These are phyloP conservation scores for Dasyurus viverrinus DNA, from an alignment of 2,113 vertebrate species.

Conservation along the genomic window DNA sequence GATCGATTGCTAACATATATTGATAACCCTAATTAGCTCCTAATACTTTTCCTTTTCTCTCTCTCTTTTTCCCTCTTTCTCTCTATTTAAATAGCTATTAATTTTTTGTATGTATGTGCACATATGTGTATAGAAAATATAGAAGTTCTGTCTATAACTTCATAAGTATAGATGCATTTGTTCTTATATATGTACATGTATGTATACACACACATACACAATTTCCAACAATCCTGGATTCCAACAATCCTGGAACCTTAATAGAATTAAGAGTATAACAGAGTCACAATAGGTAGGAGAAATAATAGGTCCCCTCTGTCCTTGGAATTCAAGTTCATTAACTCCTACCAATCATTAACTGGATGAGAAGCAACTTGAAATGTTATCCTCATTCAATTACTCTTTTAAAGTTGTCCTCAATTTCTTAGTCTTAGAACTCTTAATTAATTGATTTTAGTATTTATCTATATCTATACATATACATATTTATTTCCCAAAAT, in stretches of 20 bases:
- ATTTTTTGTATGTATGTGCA: not conserved
- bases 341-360: conserved; percentile 1
- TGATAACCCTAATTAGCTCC: not conserved
- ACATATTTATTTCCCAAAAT: not conserved
- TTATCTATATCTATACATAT: not conserved
- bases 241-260: not conserved
- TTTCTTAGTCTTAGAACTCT: conserved; percentile 42
- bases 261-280: not conserved
- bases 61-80: no score
- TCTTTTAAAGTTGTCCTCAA: not conserved
- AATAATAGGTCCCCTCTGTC: not conserved
- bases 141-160: no score
- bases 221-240: not conserved
- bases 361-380: conserved; percentile 31
- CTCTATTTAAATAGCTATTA: no score
- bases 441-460: not conserved
- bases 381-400: not conserved
- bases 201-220: not conserved
- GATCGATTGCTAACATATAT: not conserved
- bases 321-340: not conserved
- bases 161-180: no score
- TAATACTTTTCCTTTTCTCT: not conserved
- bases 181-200: no score
- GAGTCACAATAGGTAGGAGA: not conserved
- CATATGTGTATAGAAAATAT: not conserved